Conservation (phyloP, 2,113 vertebrate genomes). For the Callionymus lyra region DNA sequence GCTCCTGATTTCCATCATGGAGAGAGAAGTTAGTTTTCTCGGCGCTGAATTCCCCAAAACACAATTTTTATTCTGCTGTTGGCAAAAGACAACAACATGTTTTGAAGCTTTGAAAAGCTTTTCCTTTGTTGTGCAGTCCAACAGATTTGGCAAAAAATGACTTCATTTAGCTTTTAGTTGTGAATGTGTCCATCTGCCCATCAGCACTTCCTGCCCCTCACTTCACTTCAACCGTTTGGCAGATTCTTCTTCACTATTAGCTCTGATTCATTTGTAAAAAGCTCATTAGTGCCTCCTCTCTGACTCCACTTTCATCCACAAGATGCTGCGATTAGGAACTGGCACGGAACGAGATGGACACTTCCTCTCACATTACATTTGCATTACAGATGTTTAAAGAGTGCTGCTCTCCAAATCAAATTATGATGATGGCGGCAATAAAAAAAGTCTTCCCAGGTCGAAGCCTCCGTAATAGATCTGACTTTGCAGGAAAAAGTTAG, state of each 20-base stretch:
- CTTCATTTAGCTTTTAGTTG: no score
- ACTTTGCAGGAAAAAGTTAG: not conserved
- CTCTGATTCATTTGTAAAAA: conserved; percentile 14
- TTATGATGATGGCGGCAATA: conserved; percentile 36
- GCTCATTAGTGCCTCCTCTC: conserved; percentile 13
- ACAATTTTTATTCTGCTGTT: no score
- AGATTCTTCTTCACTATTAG: not conserved
- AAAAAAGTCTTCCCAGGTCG: conserved; percentile 25
- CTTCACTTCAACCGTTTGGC: no score
- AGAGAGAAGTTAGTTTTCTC: no score
- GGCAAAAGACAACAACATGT: no score
- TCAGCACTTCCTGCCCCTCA: no score
- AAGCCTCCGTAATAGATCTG: conserved; percentile 21
- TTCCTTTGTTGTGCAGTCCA: no score
- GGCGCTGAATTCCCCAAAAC: no score
- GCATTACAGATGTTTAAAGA: conserved; percentile 34
- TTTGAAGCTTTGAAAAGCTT: no score
- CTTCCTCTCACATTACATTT: conserved; percentile 33
- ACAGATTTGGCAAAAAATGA: no score
- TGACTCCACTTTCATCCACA: conserved; percentile 24
- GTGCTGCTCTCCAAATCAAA: conserved; percentile 32
- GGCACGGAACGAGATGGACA: conserved; percentile 14
- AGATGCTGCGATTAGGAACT: conserved; percentile 12
- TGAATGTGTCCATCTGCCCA: no score
- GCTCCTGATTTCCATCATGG: no score